phyloP scores from a whole-genome alignment of 2,888 invertebrate species.

The Crematogaster levior region DNA sequence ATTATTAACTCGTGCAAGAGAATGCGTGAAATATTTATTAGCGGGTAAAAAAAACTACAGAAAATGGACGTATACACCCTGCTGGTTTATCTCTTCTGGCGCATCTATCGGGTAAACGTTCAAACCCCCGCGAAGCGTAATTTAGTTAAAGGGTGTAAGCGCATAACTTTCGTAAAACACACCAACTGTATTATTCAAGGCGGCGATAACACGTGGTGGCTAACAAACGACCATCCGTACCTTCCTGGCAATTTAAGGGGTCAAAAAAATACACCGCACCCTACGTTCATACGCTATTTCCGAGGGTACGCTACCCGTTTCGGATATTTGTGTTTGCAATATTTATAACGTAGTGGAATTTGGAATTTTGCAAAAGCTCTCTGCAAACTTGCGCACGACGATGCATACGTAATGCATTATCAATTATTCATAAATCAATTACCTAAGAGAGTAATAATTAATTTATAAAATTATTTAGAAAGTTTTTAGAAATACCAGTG shows the following conservation, averaged over 20 bases:
- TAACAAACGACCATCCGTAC: constrained; percentile 59
- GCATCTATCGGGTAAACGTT: constrained; percentile 49
- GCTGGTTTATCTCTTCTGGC: constrained; percentile 35
- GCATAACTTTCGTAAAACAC: constrained; percentile 51
- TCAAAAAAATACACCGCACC: constrained; percentile 65
- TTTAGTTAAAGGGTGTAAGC: constrained; percentile 64
- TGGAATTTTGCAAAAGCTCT: constrained; percentile 36
- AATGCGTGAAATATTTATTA: constrained; percentile 56
- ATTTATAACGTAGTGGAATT: constrained; percentile 40
- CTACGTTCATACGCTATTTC: constrained; percentile 42
- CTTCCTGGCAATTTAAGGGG: constrained; percentile 71
- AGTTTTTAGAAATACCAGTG: neutral
- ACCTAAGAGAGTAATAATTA: constrained; percentile 24
- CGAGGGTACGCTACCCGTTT: constrained; percentile 29
- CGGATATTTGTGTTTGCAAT: constrained; percentile 45
- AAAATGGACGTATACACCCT: neutral
- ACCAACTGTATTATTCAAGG: constrained; percentile 68
- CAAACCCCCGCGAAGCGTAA: constrained; percentile 52
- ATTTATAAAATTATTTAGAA: constrained; percentile 4
- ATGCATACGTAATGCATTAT: neutral
- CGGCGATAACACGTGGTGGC: constrained; percentile 57
- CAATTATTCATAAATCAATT: constrained; percentile 43
- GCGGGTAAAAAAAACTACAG: constrained; percentile 21
- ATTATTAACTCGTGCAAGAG: constrained; percentile 8
- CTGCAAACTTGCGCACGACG: constrained; percentile 3